A percentile compares a stretch with the other conserved stretches of the same genome.
Evolutionary conservation across 2,888 invertebrate genomes (phyloP).

Genomic region (Amblyjoppa fuscipennis): DNA sequence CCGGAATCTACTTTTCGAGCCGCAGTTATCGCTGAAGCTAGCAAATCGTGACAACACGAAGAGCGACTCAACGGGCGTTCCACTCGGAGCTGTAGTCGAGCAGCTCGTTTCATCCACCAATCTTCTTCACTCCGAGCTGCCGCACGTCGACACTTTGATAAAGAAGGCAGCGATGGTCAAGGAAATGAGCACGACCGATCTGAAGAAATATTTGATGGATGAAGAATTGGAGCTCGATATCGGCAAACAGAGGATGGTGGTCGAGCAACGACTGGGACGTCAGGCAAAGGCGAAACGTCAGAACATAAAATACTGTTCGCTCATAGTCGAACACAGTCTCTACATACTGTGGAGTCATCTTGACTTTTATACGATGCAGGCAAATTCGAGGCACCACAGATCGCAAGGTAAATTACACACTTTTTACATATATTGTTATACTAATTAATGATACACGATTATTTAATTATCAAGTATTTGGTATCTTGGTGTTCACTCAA

Average conservation of each 20-base stretch:
- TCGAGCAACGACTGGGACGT: constrained; percentile 86
- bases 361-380: constrained; percentile 89
- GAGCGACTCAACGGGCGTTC: constrained; percentile 77
- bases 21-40: constrained; percentile 77
- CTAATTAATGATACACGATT: neutral
- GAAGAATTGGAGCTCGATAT: constrained; percentile 82
- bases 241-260: constrained; percentile 80
- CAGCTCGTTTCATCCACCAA: constrained; percentile 79
- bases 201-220: constrained; percentile 83
- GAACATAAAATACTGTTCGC: constrained; percentile 88
- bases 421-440: constrained; percentile 5
- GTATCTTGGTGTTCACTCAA: neutral
- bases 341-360: constrained; percentile 93
- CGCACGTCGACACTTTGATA: constrained; percentile 78
- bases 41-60: constrained; percentile 76
- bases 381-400: constrained; percentile 85
- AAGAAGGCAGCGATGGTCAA: constrained; percentile 77
- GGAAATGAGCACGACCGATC: constrained; percentile 87
- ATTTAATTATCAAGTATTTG: neutral
- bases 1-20: constrained; percentile 81
- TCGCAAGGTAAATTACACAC: constrained; percentile 76
- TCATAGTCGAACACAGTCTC: constrained; percentile 90
- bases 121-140: constrained; percentile 79
- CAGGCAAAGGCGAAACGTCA: constrained; percentile 87
- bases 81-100: constrained; percentile 81